Conservation (phyloP, 2,888 invertebrate species). For the Tipula helvola region DNA sequence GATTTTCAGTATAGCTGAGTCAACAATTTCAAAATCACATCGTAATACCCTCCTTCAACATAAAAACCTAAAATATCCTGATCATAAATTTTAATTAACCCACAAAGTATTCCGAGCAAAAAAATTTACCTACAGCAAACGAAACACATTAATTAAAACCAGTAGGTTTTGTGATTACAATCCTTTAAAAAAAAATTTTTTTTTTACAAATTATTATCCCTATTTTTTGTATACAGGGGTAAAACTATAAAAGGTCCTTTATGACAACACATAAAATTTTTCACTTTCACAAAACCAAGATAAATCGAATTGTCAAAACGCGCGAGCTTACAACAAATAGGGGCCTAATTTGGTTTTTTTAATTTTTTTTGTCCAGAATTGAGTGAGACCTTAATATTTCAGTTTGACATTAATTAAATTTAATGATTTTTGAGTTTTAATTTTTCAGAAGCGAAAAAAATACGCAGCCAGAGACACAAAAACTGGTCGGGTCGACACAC, state of each 20-base stretch:
- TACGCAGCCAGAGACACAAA: background rate
- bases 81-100: background rate
- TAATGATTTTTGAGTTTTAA: background rate
- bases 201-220: background rate
- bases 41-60: background rate
- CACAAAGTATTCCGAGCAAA: background rate
- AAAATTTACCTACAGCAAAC: background rate
- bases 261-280: background rate
- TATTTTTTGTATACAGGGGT: background rate
- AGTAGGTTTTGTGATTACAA: background rate
- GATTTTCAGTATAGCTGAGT: background rate
- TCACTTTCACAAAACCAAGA: background rate
- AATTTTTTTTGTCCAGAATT: background rate
- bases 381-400: background rate
- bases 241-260: background rate
- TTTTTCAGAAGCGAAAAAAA: background rate
- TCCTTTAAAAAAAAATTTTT: background rate
- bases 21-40: background rate
- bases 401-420: background rate
- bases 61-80: background rate
- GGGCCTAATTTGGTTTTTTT: background rate
- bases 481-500: background rate
- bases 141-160: background rate
- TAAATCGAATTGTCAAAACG: background rate
- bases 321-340: background rate